These are phyloP conservation scores for Pollenia amentaria DNA, from an alignment of 2,888 invertebrate species.

Conservation along the genomic window DNA sequence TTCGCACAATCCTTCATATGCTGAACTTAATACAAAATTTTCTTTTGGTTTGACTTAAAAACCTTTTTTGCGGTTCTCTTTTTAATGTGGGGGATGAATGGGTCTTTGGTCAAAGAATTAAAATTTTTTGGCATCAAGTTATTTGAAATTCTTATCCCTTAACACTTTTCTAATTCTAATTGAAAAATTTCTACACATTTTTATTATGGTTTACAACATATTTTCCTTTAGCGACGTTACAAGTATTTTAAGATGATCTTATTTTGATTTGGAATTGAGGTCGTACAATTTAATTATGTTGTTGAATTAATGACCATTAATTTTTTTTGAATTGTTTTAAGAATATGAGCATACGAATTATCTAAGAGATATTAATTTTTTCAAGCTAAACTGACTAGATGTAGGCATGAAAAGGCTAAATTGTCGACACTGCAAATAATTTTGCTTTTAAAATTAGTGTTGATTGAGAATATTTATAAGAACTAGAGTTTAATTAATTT, in stretches of 20 bases:
- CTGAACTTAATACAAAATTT: not conserved
- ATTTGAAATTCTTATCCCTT: not conserved
- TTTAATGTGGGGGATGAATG: not conserved
- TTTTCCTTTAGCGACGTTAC: not conserved
- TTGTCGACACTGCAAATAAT: too few species aligned
- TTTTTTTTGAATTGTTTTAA: too few species aligned
- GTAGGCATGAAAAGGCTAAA: too few species aligned
- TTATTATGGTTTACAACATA: conserved; percentile 20
- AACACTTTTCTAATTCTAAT: conserved; percentile 23
- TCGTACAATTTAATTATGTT: too few species aligned
- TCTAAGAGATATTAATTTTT: too few species aligned
- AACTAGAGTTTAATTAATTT: too few species aligned
- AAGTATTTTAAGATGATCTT: not conserved
- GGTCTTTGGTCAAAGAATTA: not conserved
- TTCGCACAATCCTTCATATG: conserved; percentile 21
- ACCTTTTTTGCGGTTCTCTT: not conserved
- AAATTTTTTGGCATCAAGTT: too few species aligned
- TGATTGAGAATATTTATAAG: too few species aligned
- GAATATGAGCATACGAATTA: too few species aligned
- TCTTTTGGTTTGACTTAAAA: conserved; percentile 30
- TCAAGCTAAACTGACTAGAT: too few species aligned
- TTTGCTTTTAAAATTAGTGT: too few species aligned
- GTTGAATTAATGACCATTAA: too few species aligned
- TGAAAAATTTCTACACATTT: conserved; percentile 21
- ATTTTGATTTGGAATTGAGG: not conserved